Evolutionary conservation across 2,797 vertebrate species (phyloP).

Genomic region (Acipenser ruthenus): DNA sequence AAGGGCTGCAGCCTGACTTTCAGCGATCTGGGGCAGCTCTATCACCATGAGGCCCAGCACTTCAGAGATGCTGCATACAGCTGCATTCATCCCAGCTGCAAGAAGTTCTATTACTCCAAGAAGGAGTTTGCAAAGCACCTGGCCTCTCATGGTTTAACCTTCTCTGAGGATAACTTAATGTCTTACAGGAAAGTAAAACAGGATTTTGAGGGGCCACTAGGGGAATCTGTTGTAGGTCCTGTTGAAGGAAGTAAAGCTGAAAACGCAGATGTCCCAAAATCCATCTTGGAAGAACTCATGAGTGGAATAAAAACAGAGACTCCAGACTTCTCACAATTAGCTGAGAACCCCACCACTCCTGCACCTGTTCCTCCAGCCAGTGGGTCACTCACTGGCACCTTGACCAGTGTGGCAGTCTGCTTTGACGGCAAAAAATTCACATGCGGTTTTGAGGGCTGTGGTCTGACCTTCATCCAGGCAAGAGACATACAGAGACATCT

Average conservation of each 20-base stretch:
- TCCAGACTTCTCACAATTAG: slow-evolving; percentile 17
- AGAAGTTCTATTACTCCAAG: slow-evolving; percentile 88
- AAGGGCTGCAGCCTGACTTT: slow-evolving; percentile 87
- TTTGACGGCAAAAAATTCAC: slow-evolving; percentile 81
- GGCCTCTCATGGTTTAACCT: slow-evolving; percentile 69
- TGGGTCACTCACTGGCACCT: slow-evolving; percentile 41
- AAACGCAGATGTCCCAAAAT: slow-evolving; percentile 19
- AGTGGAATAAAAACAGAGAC: slow-evolving; percentile 28
- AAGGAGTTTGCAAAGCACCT: slow-evolving; percentile 83
- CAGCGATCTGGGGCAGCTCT: slow-evolving; percentile 87
- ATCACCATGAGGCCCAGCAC: slow-evolving; percentile 96
- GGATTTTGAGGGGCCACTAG: slow-evolving; percentile 37
- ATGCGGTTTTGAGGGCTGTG: slow-evolving; percentile 83
- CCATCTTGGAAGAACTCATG: slow-evolving; percentile 15
- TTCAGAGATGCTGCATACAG: slow-evolving; percentile 90
- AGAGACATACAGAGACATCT: slow-evolving; percentile 81
- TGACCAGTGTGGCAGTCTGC: slow-evolving; percentile 69
- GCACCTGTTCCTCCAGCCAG: slow-evolving; percentile 10
- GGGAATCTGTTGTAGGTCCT: slow-evolving; percentile 18
- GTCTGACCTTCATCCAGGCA: slow-evolving; percentile 74
- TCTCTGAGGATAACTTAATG: slow-evolving; percentile 64
- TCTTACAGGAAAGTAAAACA: slow-evolving; percentile 53
- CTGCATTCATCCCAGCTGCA: slow-evolving; percentile 77
- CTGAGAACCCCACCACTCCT: background rate
- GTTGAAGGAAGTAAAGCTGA: slow-evolving; percentile 3